phyloP scores from a whole-genome alignment of 2,888 invertebrate genomes.

The Cactoblastis cactorum region DNA sequence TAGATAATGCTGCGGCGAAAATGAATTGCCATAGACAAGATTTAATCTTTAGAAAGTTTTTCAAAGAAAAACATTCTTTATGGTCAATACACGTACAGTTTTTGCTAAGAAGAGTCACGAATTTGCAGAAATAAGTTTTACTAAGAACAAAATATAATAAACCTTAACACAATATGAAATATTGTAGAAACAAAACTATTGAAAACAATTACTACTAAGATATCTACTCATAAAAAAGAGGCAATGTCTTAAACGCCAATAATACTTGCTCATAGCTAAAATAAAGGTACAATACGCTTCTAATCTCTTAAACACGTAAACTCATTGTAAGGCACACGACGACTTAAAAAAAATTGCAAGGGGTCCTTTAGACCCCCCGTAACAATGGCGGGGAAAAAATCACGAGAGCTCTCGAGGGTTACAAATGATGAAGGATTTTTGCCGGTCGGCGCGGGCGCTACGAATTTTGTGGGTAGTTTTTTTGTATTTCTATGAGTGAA shows the following conservation, averaged over 20 bases:
- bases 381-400: slow-evolving; percentile 23
- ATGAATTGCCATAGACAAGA: too few relatives aligned
- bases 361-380: slow-evolving; percentile 22
- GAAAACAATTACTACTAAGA: background rate
- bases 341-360: slow-evolving; percentile 21
- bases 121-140: too few relatives aligned
- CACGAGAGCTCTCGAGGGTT: slow-evolving; percentile 11
- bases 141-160: too few relatives aligned
- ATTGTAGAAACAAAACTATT: background rate
- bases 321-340: slow-evolving; percentile 22
- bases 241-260: slow-evolving; percentile 1
- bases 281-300: background rate
- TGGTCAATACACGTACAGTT: too few relatives aligned
- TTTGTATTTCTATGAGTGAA: background rate
- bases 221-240: background rate
- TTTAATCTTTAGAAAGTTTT: too few relatives aligned
- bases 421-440: slow-evolving; percentile 7
- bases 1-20: too few relatives aligned
- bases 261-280: slow-evolving; percentile 5
- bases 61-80: too few relatives aligned
- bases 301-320: slow-evolving; percentile 18
- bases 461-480: background rate
- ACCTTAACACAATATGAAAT: too few relatives aligned
- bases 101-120: too few relatives aligned
- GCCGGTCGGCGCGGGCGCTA: slow-evolving; percentile 1